Evolutionary conservation across 1,140 invertebrate genomes (phyloP), one percentile per base, ranked within the genome.

Genomic region (Listronotus bonariensis): DNA sequence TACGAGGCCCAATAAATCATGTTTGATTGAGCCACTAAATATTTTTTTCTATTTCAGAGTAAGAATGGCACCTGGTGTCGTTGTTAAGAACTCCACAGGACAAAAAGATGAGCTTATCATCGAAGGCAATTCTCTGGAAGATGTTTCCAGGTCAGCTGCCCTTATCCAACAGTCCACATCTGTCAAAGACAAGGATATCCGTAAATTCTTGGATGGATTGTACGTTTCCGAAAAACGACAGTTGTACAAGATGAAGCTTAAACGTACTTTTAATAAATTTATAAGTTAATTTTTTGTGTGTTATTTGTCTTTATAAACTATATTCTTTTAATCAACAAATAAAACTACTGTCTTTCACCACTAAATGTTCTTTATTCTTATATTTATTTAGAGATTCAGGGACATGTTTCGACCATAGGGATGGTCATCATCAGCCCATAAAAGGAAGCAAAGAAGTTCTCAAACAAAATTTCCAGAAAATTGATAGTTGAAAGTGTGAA

Each of bases 151-250:
- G 84, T 99, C 96, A 87, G 98, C 98, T 81, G 98, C 98, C 31
- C 86, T 97, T 20, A 99, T 99, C 74, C 97, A 99, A 80, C 97
- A 99, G 79, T 98, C 95, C 0, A 99, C 97, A 18, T 92, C 92
- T 57, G 98, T 99, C 31, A 98, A 99, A 82, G 95, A 97, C 76
- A 99, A 99, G 87, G 98, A 99, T 88, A 99, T 99, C 82, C 87
- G 96, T 86, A 99, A 99, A 83, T 99, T 99, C 86, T 93, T 99
- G 82, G 98, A 99, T 80, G 98, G 98, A 79, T 87, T 99, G 60
- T 99, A 99, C 82, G 97, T 99, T 46, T 98, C 95, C 67, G 97
- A 99, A 79, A 98, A 81, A 95, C 92, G 43, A 95, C 92, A 73
- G 91, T 95, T 85, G 87, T 92, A 76, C 85, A 87, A 83, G 87